These are phyloP conservation scores for Drosophila malerkotliana DNA, from an alignment of 1,140 invertebrate species.

Conservation along the genomic window DNA sequence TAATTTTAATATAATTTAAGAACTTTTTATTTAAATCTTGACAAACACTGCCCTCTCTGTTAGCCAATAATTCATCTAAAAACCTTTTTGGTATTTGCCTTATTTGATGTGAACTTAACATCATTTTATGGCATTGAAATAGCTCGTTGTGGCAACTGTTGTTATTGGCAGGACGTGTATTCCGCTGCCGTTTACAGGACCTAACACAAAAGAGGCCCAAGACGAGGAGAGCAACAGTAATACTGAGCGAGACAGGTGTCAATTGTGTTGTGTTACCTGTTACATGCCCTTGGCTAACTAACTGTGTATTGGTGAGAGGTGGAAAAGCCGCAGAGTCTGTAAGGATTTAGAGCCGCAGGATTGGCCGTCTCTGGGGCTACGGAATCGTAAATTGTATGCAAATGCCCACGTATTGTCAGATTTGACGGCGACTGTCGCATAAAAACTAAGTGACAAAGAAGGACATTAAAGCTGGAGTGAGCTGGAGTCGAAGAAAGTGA, in stretches of 20 bases:
- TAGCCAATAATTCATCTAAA: neutral
- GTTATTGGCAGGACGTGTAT: conserved; percentile 44
- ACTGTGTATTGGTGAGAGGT: neutral
- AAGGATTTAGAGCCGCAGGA: conserved; percentile 29
- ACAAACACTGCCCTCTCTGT: too few relatives aligned
- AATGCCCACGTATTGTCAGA: conserved; percentile 48
- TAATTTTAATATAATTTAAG: neutral
- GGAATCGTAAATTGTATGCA: conserved; percentile 68
- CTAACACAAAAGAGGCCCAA: conserved; percentile 14
- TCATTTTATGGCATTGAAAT: conserved; percentile 74
- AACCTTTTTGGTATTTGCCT: conserved; percentile 5
- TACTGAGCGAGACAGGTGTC: conserved; percentile 42
- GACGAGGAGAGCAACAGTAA: conserved; percentile 2
- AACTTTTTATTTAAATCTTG: neutral
- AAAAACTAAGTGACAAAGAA: conserved; percentile 52
- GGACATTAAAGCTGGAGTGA: conserved; percentile 61
- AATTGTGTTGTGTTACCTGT: conserved; percentile 67
- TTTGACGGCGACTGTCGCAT: conserved; percentile 30
- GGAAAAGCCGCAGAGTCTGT: conserved; percentile 10
- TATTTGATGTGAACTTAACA: conserved; percentile 61
- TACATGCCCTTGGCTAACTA: conserved; percentile 56
- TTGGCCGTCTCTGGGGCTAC: conserved; percentile 17
- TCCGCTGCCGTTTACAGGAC: conserved; percentile 31
- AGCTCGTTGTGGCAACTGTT: conserved; percentile 58
- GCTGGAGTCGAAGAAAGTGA: conserved; percentile 31